Conservation (phyloP, 2,113 vertebrate species). For the Melanotaenia duboulayi region DNA sequence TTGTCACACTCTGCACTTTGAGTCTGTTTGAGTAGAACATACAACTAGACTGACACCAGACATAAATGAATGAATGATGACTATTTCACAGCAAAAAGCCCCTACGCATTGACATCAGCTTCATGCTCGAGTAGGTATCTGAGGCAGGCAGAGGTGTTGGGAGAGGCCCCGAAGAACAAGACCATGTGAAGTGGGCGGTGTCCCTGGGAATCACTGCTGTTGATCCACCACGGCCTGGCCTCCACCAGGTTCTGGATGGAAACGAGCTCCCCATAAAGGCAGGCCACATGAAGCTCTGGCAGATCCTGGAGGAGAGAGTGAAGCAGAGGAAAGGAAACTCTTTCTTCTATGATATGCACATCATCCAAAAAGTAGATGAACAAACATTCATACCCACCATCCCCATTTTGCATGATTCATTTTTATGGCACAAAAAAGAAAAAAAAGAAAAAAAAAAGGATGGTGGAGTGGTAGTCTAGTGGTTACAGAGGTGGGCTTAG, state of each 20-base stretch:
- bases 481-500: too few relatives aligned
- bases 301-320: constrained; percentile 52
- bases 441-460: too few relatives aligned
- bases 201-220: constrained; percentile 56
- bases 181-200: constrained; percentile 72
- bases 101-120: constrained; percentile 71
- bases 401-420: too few relatives aligned
- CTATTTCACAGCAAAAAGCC: neutral
- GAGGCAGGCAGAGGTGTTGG: constrained; percentile 58
- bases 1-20: too few relatives aligned
- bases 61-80: too few relatives aligned
- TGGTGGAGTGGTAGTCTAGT: too few relatives aligned
- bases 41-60: neutral
- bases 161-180: constrained; percentile 48
- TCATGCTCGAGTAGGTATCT: constrained; percentile 69
- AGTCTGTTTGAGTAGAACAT: neutral
- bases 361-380: neutral
- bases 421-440: too few relatives aligned
- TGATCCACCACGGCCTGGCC: constrained; percentile 32
- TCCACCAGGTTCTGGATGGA: constrained; percentile 57
- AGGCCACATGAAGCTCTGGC: constrained; percentile 67
- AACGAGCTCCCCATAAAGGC: constrained; percentile 60
- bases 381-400: too few relatives aligned
- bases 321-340: neutral
- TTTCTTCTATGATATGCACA: neutral